Percentiles rank a stretch among this genome's conserved stretches.
These are phyloP conservation scores for Philonicus albiceps DNA, from an alignment of 2,888 invertebrate species.

Conservation along the genomic window DNA sequence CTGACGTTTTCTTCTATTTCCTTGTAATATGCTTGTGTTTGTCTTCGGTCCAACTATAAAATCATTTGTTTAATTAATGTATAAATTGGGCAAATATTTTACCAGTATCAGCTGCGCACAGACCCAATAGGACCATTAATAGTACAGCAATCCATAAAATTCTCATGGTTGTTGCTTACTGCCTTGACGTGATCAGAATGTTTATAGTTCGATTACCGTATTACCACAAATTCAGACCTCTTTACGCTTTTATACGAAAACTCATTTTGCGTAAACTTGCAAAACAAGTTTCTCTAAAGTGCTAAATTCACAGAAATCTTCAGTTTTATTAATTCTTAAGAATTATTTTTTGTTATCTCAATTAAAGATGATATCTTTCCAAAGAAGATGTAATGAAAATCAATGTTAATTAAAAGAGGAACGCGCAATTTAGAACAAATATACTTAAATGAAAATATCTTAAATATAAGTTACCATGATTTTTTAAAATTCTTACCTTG, in stretches of 20 bases:
- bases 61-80: not conserved
- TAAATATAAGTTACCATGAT: too few species aligned
- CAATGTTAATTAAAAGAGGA: too few species aligned
- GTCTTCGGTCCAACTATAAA: not conserved
- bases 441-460: too few species aligned
- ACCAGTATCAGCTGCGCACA: not conserved
- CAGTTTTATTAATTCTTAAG: not conserved
- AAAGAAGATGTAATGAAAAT: too few species aligned
- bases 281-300: not conserved
- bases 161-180: not conserved
- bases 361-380: too few species aligned
- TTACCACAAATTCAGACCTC: not conserved
- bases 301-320: not conserved
- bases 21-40: not conserved
- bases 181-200: not conserved
- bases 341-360: not conserved
- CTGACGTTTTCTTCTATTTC: not conserved
- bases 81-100: not conserved
- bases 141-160: not conserved
- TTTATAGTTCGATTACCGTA: not conserved
- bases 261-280: not conserved
- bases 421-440: too few species aligned
- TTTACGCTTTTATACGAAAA: not conserved
- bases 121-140: not conserved
- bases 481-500: too few species aligned